Conservation (phyloP, 2,888 invertebrate genomes). For the Pristionchus maxplancki region DNA sequence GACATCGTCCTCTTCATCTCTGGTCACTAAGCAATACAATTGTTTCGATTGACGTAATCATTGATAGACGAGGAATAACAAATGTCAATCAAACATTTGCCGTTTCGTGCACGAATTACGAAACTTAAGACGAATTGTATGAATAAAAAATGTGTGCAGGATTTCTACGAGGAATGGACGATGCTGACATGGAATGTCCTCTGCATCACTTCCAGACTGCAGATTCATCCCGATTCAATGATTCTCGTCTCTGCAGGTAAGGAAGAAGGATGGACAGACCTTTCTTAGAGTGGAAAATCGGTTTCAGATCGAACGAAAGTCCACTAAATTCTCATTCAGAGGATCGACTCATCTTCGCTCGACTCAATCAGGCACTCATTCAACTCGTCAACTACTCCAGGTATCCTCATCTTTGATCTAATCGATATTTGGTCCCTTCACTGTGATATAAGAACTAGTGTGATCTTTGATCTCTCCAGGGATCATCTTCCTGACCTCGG, state of each 20-base stretch:
- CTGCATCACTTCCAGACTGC: conserved; percentile 74
- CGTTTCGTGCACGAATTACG: not conserved
- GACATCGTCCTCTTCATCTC: no score
- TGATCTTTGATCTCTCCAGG: conserved; percentile 26
- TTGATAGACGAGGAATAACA: not conserved
- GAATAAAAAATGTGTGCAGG: conserved; percentile 52
- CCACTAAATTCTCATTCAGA: conserved; percentile 53
- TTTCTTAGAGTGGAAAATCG: conserved; percentile 12
- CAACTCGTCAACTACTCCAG: conserved; percentile 75
- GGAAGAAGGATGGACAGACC: not conserved
- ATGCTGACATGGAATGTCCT: conserved; percentile 77
- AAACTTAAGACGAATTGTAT: not conserved
- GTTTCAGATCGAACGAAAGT: not conserved
- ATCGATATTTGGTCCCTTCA: not conserved
- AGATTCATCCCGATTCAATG: conserved; percentile 56
- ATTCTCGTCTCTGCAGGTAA: conserved; percentile 24
- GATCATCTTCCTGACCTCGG: conserved; percentile 52
- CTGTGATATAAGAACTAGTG: not conserved
- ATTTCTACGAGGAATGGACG: conserved; percentile 77
- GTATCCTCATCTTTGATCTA: conserved; percentile 52
- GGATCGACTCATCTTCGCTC: conserved; percentile 71
- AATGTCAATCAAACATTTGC: conserved; percentile 51
- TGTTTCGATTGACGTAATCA: not conserved
- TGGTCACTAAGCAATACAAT: not conserved
- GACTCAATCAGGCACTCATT: conserved; percentile 73